phyloP scores from a whole-genome alignment of 2,888 invertebrate genomes.

The Epistrophella euchroma region DNA sequence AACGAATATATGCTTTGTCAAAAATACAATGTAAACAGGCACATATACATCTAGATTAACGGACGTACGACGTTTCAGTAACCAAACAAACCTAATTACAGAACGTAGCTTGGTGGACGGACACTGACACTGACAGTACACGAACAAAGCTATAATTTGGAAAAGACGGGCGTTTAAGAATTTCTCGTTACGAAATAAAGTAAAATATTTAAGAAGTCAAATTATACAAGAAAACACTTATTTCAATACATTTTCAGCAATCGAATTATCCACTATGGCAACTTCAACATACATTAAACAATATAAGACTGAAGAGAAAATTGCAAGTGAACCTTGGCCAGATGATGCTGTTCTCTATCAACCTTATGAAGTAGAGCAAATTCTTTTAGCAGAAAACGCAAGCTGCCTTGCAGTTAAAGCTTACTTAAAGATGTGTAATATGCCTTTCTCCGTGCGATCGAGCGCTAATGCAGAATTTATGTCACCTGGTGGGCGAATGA shows the following conservation, averaged over 20 bases:
- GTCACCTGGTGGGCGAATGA: slow-evolving; percentile 93
- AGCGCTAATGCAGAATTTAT: slow-evolving; percentile 97
- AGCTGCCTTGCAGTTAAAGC: slow-evolving; percentile 97
- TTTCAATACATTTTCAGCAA: background rate
- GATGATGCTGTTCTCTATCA: slow-evolving; percentile 93
- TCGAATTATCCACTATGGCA: slow-evolving; percentile 35
- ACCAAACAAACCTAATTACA: too few relatives aligned
- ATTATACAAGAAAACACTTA: background rate
- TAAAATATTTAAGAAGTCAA: background rate
- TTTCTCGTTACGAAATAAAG: background rate
- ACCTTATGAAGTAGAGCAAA: slow-evolving; percentile 96
- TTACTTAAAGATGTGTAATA: slow-evolving; percentile 95
- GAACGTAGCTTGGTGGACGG: too few relatives aligned
- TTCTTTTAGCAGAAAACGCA: slow-evolving; percentile 96
- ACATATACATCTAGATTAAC: too few relatives aligned
- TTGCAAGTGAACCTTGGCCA: slow-evolving; percentile 96
- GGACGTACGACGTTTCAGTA: too few relatives aligned
- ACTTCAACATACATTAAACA: slow-evolving; percentile 79
- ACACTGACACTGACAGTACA: too few relatives aligned
- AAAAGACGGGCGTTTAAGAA: too few relatives aligned
- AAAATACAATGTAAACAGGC: too few relatives aligned
- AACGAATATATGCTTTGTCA: too few relatives aligned
- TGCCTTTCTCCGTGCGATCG: slow-evolving; percentile 92
- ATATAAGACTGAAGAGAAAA: slow-evolving; percentile 80
- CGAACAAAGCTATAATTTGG: too few relatives aligned